Evolutionary conservation across 2,113 vertebrate genomes (phyloP).

Genomic region (Rhineura floridana): DNA sequence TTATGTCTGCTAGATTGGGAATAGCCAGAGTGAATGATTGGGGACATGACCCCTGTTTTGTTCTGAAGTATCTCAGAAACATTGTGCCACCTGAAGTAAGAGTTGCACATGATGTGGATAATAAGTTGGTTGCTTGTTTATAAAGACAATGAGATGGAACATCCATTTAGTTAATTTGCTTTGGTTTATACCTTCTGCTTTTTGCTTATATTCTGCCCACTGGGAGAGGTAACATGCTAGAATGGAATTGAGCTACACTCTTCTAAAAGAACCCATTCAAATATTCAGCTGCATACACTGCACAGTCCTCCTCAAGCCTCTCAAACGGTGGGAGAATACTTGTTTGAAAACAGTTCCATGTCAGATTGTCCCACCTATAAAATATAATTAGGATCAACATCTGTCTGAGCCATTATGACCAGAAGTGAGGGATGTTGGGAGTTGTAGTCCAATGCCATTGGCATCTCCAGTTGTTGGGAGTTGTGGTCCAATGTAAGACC

Average conservation of each 20-base stretch:
- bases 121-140: neutral
- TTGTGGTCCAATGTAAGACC: neutral
- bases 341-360: neutral
- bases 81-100: neutral
- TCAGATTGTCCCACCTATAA: neutral
- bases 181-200: neutral
- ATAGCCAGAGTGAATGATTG: conserved; percentile 28
- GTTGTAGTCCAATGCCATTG: neutral
- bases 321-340: neutral
- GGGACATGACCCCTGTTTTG: neutral
- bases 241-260: neutral
- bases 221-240: neutral
- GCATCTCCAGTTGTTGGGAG: too few species aligned
- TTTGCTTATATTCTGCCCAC: neutral
- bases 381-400: neutral
- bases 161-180: neutral
- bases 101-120: neutral
- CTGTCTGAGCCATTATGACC: too few species aligned
- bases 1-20: neutral
- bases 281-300: neutral
- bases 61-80: neutral
- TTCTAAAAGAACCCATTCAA: neutral
- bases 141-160: neutral
- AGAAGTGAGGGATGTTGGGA: neutral
- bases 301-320: neutral